Percentiles rank a stretch among this genome's conserved stretches.
Conservation (phyloP, 2,888 invertebrate genomes). For the Gymnocheta viridis region DNA sequence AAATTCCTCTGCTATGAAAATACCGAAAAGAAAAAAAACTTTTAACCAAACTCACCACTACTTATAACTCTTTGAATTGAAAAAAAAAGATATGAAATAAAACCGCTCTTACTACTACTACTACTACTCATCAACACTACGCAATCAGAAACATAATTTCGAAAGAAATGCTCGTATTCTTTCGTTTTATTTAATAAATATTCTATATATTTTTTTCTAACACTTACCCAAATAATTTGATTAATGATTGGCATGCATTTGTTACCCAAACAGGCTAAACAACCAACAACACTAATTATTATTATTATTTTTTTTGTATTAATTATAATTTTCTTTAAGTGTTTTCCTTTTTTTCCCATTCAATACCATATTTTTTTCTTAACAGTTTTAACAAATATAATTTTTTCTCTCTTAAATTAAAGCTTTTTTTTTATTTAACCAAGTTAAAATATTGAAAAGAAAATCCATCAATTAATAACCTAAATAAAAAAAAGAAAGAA, state of each 20-base stretch:
- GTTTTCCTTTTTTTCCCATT: conserved; percentile 34
- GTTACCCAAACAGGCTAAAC: conserved; percentile 37
- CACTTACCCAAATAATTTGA: conserved; percentile 46
- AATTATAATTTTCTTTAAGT: conserved; percentile 34
- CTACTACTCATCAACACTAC: conserved; percentile 46
- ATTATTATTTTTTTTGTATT: conserved; percentile 21
- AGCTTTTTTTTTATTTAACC: conserved; percentile 52
- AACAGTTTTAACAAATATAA: conserved; percentile 37
- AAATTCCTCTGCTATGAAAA: background rate
- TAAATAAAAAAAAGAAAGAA: conserved; percentile 40
- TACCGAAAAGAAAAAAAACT: conserved; percentile 32
- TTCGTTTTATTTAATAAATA: conserved; percentile 31
- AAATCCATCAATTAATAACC: conserved; percentile 2
- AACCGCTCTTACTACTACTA: conserved; percentile 23
- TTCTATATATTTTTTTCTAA: conserved; percentile 22
- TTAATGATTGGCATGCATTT: conserved; percentile 60
- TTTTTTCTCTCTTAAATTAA: conserved; percentile 29
- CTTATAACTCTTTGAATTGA: conserved; percentile 55
- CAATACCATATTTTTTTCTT: conserved; percentile 14
- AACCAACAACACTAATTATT: conserved; percentile 49
- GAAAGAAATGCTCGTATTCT: conserved; percentile 61
- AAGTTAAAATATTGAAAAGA: conserved; percentile 28
- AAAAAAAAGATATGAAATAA: conserved; percentile 4
- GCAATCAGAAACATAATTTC: conserved; percentile 30
- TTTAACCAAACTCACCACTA: conserved; percentile 68